Conservation (phyloP, 1,140 invertebrate genomes). For the Arctopsyche grandis region DNA sequence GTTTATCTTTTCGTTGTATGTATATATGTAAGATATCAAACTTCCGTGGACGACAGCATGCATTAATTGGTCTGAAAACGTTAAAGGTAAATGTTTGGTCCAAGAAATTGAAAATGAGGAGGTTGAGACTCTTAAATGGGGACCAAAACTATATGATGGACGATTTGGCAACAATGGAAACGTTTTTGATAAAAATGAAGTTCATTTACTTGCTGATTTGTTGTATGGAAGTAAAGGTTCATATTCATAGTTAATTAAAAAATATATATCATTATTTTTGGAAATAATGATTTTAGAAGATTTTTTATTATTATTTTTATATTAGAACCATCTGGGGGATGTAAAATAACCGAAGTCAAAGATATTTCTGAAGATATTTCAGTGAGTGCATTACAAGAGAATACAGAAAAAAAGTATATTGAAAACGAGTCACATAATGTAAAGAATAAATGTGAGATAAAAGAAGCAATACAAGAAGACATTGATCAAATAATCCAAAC, state of each 20-base stretch:
- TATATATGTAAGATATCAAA: slow-evolving; percentile 47
- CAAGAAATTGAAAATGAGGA: slow-evolving; percentile 58
- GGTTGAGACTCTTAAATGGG: slow-evolving; percentile 1
- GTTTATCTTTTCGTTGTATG: no score
- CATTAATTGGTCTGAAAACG: slow-evolving; percentile 49
- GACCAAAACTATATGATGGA: background rate
- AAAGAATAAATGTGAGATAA: no score
- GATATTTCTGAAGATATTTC: no score
- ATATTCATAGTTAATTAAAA: slow-evolving; percentile 20
- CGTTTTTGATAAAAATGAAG: background rate
- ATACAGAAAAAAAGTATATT: no score
- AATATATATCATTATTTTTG: background rate
- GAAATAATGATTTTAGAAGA: no score
- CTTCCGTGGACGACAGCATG: slow-evolving; percentile 48
- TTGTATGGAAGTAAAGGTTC: slow-evolving; percentile 15
- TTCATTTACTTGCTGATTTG: slow-evolving; percentile 29
- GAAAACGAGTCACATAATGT: no score
- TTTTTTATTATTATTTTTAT: no score
- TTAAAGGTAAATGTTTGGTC: slow-evolving; percentile 56
- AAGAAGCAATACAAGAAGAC: background rate
- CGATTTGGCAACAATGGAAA: background rate
- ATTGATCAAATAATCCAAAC: background rate
- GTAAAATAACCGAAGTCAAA: no score
- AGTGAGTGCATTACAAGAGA: no score
- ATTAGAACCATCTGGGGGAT: no score